Evolutionary conservation across 2,888 invertebrate species (phyloP).

Genomic region (Rugalucina vietnamica): DNA sequence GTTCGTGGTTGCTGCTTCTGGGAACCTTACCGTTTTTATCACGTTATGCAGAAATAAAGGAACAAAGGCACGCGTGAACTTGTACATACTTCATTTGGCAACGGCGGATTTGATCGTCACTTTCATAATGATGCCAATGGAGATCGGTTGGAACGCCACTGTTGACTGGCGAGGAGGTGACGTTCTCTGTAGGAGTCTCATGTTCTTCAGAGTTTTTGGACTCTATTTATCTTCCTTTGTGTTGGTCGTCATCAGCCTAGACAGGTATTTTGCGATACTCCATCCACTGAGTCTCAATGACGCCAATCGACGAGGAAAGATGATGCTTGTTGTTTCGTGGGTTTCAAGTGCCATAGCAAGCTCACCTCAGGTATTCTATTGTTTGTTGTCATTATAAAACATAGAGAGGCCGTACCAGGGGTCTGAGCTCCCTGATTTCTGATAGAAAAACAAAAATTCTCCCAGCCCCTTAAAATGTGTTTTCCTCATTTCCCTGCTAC

Average conservation of each 20-base stretch:
- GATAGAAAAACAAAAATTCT: too few relatives aligned
- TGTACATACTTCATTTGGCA: slow-evolving; percentile 91
- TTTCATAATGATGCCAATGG: slow-evolving; percentile 90
- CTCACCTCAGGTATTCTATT: slow-evolving; percentile 74
- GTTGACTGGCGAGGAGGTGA: slow-evolving; percentile 92
- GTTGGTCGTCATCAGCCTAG: slow-evolving; percentile 89
- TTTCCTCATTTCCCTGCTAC: too few relatives aligned
- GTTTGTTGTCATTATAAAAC: too few relatives aligned
- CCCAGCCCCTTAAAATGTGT: too few relatives aligned
- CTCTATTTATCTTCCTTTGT: slow-evolving; percentile 91
- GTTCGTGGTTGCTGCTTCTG: slow-evolving; percentile 90
- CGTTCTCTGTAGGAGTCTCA: slow-evolving; percentile 89
- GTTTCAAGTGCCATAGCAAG: slow-evolving; percentile 73
- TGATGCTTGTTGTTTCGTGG: slow-evolving; percentile 76
- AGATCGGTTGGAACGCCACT: slow-evolving; percentile 89
- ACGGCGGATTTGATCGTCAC: slow-evolving; percentile 93
- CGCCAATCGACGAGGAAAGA: slow-evolving; percentile 73
- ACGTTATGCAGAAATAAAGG: slow-evolving; percentile 88
- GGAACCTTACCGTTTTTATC: slow-evolving; percentile 91
- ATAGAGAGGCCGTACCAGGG: too few relatives aligned
- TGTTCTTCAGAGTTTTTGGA: slow-evolving; percentile 90
- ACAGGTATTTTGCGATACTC: slow-evolving; percentile 77
- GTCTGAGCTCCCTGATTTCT: too few relatives aligned
- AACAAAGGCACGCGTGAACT: slow-evolving; percentile 88
- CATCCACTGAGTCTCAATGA: slow-evolving; percentile 76